Evolutionary conservation across 2,888 invertebrate genomes (phyloP).

Genomic region (Vandiemenella viatica): DNA sequence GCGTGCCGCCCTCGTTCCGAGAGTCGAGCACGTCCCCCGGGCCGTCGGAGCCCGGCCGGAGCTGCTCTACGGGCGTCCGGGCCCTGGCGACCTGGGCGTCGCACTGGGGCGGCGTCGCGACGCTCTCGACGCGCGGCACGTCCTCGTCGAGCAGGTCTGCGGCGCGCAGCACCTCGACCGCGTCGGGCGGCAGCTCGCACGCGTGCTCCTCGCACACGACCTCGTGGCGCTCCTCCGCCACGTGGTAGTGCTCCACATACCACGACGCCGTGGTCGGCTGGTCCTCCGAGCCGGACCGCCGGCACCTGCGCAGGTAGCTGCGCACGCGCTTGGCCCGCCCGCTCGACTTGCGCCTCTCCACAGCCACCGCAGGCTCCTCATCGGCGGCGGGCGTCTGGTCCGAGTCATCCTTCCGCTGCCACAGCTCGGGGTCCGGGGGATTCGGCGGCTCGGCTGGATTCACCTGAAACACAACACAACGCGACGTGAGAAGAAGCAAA

Average conservation of each 20-base stretch:
- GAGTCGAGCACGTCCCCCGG: neutral
- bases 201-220: slow-evolving; percentile 25
- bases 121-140: no score
- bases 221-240: neutral
- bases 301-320: neutral
- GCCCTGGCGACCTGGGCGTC: no score
- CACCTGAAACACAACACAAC: no score
- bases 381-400: neutral
- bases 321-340: neutral
- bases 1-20: neutral
- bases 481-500: no score
- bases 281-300: neutral
- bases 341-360: neutral
- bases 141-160: neutral
- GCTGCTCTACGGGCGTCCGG: neutral
- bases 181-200: slow-evolving; percentile 19
- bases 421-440: neutral
- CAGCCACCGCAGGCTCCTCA: neutral
- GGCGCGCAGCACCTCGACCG: neutral
- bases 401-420: neutral
- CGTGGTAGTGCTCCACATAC: neutral
- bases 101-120: no score
- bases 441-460: neutral
- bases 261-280: neutral
- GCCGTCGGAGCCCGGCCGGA: neutral